Evolutionary conservation across 2,113 vertebrate genomes (phyloP).

Genomic region (Bagarius yarrelli): DNA sequence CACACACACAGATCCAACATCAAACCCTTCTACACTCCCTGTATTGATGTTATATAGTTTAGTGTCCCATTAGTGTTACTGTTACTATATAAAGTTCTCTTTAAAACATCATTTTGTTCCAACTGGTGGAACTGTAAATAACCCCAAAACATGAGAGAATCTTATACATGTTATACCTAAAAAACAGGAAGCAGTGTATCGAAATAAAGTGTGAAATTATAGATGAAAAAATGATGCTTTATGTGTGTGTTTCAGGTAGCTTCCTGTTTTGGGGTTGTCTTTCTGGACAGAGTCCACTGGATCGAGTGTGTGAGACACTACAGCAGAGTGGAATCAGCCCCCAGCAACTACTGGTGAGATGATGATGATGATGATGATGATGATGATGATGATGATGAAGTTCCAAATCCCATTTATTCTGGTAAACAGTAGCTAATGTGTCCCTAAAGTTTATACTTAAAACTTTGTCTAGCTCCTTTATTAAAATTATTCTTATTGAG

Average conservation of each 20-base stretch:
- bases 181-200: too few species aligned
- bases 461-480: too few species aligned
- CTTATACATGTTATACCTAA: too few species aligned
- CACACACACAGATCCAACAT: background rate
- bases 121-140: background rate
- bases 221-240: too few species aligned
- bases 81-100: background rate
- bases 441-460: too few species aligned
- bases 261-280: conserved; percentile 95
- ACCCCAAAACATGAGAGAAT: background rate
- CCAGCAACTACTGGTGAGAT: conserved; percentile 86
- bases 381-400: background rate
- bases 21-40: background rate
- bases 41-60: background rate
- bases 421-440: too few species aligned
- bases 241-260: conserved; percentile 72
- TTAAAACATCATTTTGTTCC: background rate
- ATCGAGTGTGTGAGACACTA: conserved; percentile 78
- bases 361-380: background rate
- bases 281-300: conserved; percentile 78
- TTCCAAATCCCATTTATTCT: background rate
- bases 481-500: too few species aligned
- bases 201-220: too few species aligned
- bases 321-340: conserved; percentile 85
- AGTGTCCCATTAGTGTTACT: background rate